Evolutionary conservation across 2,888 invertebrate genomes (phyloP).

Genomic region (Drosophila neotestacea): DNA sequence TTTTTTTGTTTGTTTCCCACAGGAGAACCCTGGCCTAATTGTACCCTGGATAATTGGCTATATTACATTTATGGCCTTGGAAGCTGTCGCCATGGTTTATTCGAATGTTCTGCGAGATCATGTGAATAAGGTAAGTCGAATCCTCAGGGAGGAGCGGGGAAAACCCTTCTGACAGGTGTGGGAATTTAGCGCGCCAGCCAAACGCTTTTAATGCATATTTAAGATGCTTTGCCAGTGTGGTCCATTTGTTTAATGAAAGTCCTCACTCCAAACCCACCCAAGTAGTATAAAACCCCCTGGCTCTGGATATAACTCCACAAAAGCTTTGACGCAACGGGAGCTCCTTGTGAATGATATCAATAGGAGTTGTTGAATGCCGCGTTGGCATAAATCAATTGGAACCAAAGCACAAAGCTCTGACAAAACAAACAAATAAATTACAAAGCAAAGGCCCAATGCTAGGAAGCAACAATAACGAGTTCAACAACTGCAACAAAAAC

Average conservation of each 20-base stretch:
- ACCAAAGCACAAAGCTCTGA: constrained; percentile 45
- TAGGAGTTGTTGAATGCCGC: constrained; percentile 43
- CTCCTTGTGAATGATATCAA: constrained; percentile 49
- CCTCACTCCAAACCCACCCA: neutral
- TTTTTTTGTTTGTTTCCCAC: constrained; percentile 37
- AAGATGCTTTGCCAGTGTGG: constrained; percentile 27
- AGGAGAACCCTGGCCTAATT: constrained; percentile 91
- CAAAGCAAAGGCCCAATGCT: constrained; percentile 56
- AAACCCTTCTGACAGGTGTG: constrained; percentile 1
- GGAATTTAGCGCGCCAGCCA: constrained; percentile 17
- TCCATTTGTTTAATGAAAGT: constrained; percentile 71
- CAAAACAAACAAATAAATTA: constrained; percentile 75
- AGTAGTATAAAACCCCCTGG: neutral
- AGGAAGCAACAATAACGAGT: constrained; percentile 43
- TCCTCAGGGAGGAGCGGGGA: constrained; percentile 10
- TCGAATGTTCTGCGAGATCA: constrained; percentile 93
- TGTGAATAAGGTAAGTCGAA: constrained; percentile 89
- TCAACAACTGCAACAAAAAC: constrained; percentile 19
- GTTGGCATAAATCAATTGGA: constrained; percentile 71
- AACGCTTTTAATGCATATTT: constrained; percentile 67
- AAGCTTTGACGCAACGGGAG: constrained; percentile 32
- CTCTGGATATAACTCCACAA: constrained; percentile 29
- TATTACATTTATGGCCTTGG: constrained; percentile 92
- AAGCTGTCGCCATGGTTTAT: constrained; percentile 93
- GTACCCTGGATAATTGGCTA: constrained; percentile 93